These are phyloP conservation scores for Hecatera dysodea DNA, from an alignment of 2,888 invertebrate species.

Conservation along the genomic window DNA sequence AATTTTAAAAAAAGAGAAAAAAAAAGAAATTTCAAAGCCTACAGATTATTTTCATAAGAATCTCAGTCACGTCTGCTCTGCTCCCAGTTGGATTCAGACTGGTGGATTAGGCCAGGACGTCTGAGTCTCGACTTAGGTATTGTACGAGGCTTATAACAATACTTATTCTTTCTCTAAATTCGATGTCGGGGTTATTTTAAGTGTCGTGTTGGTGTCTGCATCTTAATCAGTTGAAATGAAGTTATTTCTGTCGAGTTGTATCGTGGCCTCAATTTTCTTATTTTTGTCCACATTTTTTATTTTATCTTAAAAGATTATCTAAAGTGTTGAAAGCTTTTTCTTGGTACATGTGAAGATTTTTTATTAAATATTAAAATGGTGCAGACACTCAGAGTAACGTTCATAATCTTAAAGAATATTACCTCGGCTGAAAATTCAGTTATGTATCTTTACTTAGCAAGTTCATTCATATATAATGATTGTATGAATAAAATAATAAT, in stretches of 20 bases:
- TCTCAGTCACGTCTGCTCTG: slow-evolving; percentile 55
- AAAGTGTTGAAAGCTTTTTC: slow-evolving; percentile 7
- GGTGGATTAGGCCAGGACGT: slow-evolving; percentile 52
- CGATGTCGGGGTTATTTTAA: slow-evolving; percentile 9
- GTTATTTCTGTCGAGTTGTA: not conserved
- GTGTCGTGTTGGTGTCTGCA: slow-evolving; percentile 44
- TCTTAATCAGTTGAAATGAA: slow-evolving; percentile 41
- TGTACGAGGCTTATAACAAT: slow-evolving; percentile 30
- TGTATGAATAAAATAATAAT: slow-evolving; percentile 12
- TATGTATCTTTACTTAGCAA: not conserved
- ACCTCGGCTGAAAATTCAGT: not conserved
- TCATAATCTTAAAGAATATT: not conserved
- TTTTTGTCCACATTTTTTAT: not conserved
- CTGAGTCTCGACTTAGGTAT: slow-evolving; percentile 26
- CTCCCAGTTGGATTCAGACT: slow-evolving; percentile 37
- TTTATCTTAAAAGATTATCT: not conserved
- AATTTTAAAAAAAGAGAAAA: not conserved
- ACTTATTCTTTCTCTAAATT: slow-evolving; percentile 43
- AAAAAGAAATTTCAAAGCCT: slow-evolving; percentile 14
- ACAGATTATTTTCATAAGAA: slow-evolving; percentile 46
- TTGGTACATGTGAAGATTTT: not conserved
- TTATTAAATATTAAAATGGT: not conserved
- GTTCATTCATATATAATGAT: slow-evolving; percentile 1
- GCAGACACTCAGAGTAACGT: not conserved
- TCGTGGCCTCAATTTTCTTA: not conserved